These are phyloP conservation scores for Cyanoramphus novaezelandiae DNA, from an alignment of 2,113 vertebrate genomes.

Conservation along the genomic window DNA sequence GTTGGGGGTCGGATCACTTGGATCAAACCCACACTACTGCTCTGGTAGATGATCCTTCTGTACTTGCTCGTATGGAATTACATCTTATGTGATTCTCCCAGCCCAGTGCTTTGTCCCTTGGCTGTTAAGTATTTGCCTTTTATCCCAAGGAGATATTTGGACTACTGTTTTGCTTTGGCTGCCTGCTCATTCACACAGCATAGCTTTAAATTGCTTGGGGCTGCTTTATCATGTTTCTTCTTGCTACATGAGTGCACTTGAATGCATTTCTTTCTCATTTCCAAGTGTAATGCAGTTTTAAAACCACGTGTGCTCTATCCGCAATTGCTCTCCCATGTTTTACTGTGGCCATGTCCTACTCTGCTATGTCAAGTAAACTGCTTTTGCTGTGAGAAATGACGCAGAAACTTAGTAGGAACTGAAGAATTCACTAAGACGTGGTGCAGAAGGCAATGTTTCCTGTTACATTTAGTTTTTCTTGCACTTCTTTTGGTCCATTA, in stretches of 20 bases:
- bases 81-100: background rate
- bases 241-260: background rate
- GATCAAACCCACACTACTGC: background rate
- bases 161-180: background rate
- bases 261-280: background rate
- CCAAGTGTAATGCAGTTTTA: background rate
- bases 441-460: background rate
- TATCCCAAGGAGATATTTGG: background rate
- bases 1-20: background rate
- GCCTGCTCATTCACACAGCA: background rate
- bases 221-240: background rate
- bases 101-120: background rate
- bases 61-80: background rate
- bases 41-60: background rate
- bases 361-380: background rate
- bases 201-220: background rate
- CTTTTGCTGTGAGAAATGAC: background rate
- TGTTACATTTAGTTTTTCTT: background rate
- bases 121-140: background rate
- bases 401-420: background rate
- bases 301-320: background rate
- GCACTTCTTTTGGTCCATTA: background rate
- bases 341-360: background rate
- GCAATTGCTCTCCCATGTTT: rapidly evolving
- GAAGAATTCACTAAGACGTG: background rate